Conservation (phyloP, 2,888 invertebrate genomes). For the Pristionchus mayeri region DNA sequence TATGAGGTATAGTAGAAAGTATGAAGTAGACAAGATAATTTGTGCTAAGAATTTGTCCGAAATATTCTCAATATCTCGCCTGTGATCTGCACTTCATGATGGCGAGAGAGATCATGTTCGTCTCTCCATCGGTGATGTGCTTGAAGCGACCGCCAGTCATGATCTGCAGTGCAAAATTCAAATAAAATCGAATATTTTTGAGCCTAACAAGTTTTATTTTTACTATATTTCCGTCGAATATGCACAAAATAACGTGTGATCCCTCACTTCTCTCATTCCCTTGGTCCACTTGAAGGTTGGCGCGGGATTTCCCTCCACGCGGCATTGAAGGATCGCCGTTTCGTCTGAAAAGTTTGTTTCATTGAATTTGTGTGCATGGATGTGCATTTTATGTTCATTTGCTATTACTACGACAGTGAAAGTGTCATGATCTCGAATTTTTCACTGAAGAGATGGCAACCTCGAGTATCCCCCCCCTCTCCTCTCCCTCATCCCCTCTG, state of each 20-base stretch:
- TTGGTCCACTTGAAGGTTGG: conserved; percentile 84
- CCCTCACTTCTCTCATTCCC: conserved; percentile 77
- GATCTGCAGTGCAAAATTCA: conserved; percentile 76
- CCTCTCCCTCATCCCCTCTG: not conserved
- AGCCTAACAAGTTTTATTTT: too few relatives aligned
- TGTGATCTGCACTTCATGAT: conserved; percentile 92
- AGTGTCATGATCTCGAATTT: not conserved
- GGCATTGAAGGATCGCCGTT: conserved; percentile 92
- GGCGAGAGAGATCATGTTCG: conserved; percentile 91
- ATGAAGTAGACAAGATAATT: too few relatives aligned
- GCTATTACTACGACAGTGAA: not conserved
- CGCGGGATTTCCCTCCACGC: conserved; percentile 93
- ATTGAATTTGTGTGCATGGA: not conserved
- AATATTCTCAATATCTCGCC: conserved; percentile 76
- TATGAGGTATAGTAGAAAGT: too few relatives aligned
- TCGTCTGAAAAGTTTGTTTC: conserved; percentile 82
- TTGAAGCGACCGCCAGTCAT: conserved; percentile 96
- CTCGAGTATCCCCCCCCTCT: not conserved
- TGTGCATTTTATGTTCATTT: not conserved
- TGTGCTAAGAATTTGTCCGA: too few relatives aligned
- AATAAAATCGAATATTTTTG: too few relatives aligned
- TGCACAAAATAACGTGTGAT: not conserved
- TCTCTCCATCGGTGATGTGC: conserved; percentile 93
- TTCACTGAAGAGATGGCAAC: not conserved
- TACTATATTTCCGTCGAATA: not conserved